Evolutionary conservation across 2,888 invertebrate species (phyloP).

Genomic region (Ormyrus labotus): DNA sequence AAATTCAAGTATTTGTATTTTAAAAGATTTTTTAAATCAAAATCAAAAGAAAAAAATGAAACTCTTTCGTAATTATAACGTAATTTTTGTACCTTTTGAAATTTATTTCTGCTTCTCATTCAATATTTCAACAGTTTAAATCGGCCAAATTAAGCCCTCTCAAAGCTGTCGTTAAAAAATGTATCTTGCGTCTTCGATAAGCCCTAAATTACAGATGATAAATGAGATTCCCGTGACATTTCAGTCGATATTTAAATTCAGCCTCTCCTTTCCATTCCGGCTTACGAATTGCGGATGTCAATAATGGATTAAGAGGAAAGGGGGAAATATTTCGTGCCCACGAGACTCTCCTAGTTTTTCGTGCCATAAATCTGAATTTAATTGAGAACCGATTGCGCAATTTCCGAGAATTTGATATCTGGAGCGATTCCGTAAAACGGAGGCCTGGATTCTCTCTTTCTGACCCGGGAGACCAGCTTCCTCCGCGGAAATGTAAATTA

Average conservation of each 20-base stretch:
- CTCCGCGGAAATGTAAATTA: conserved; percentile 48
- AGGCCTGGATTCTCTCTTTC: conserved; percentile 23
- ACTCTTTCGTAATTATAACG: no score
- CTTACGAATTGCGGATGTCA: conserved; percentile 6
- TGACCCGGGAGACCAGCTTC: not conserved
- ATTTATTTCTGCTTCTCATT: no score
- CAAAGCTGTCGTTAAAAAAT: no score
- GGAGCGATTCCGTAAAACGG: conserved; percentile 54
- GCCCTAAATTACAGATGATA: conserved; percentile 28
- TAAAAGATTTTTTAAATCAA: no score
- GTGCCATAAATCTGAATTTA: conserved; percentile 55
- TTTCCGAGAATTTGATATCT: conserved; percentile 53
- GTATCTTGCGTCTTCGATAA: conserved; percentile 2
- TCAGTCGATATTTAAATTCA: conserved; percentile 39
- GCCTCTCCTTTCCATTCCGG: not conserved
- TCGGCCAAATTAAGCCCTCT: no score
- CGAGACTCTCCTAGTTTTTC: no score
- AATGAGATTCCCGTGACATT: conserved; percentile 20
- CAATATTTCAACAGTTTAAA: no score
- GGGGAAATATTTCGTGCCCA: conserved; percentile 39
- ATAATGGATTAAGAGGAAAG: conserved; percentile 36
- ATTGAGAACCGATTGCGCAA: conserved; percentile 54
- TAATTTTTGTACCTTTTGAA: no score
- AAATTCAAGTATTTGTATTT: no score
- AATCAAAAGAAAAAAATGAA: no score